These are phyloP conservation scores for Callyntrura sp. DNA, from an alignment of 2,888 invertebrate species.

Conservation along the genomic window DNA sequence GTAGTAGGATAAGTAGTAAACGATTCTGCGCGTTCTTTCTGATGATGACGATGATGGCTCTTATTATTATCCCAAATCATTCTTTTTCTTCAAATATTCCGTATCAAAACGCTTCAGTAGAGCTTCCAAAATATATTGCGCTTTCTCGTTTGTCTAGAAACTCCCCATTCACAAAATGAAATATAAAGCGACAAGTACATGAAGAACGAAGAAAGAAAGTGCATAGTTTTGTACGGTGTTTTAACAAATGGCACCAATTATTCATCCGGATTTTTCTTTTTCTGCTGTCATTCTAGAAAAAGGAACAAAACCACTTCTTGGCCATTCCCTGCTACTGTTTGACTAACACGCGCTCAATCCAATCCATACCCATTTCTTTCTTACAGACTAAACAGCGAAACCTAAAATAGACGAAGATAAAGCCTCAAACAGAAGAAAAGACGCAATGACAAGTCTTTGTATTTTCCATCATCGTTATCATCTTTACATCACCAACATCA, in stretches of 20 bases:
- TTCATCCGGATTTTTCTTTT: constrained; percentile 60
- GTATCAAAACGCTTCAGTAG: constrained; percentile 10
- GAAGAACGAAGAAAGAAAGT: neutral
- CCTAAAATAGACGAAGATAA: neutral
- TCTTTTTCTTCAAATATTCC: neutral
- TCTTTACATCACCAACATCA: neutral
- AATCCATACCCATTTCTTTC: neutral
- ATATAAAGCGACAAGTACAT: neutral
- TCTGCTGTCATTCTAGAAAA: constrained; percentile 35
- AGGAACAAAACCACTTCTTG: constrained; percentile 3
- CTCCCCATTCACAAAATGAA: neutral
- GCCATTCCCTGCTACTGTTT: neutral
- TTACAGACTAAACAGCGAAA: neutral
- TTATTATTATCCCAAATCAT: neutral
- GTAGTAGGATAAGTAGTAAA: neutral
- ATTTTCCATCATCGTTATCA: neutral
- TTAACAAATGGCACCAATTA: constrained; percentile 71
- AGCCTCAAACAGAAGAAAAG: neutral
- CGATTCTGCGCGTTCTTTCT: neutral
- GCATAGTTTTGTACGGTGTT: neutral
- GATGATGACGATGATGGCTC: neutral
- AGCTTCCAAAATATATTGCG: constrained; percentile 27
- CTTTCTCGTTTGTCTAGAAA: constrained; percentile 26
- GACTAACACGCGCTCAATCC: neutral
- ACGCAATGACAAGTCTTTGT: constrained; percentile 4